Percentiles rank a stretch among this genome's conserved stretches.
These are phyloP conservation scores for Cacoxenus indagator DNA, from an alignment of 2,888 invertebrate genomes.

Conservation along the genomic window DNA sequence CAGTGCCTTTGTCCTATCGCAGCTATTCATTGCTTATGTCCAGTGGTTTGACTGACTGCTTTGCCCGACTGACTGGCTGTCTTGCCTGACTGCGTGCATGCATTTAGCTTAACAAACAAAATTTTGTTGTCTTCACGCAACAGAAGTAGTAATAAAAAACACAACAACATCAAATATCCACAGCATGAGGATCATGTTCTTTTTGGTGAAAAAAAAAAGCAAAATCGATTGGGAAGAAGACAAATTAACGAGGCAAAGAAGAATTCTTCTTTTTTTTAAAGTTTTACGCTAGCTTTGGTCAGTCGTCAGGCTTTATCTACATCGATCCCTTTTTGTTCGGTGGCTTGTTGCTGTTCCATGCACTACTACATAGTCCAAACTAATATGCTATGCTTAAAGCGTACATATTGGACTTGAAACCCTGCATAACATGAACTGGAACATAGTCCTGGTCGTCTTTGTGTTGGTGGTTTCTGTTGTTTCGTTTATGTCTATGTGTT, in stretches of 20 bases:
- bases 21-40: constrained; percentile 24
- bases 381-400: constrained; percentile 64
- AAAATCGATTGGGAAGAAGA: not conserved
- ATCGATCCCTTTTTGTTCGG: not conserved
- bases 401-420: constrained; percentile 62
- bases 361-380: no score
- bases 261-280: constrained; percentile 57
- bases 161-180: constrained; percentile 25
- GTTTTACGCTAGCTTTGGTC: not conserved
- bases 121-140: constrained; percentile 56
- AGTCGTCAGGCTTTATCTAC: constrained; percentile 15
- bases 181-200: no score
- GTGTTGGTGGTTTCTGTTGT: constrained; percentile 37
- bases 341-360: constrained; percentile 27
- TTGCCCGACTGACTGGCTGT: not conserved
- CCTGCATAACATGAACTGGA: constrained; percentile 2
- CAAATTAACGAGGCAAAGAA: constrained; percentile 14
- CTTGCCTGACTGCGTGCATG: constrained; percentile 46
- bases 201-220: not conserved
- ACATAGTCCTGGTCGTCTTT: not conserved
- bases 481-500: constrained; percentile 44
- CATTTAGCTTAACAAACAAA: constrained; percentile 60
- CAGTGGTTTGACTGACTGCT: no score
- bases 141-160: constrained; percentile 54
- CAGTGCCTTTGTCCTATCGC: not conserved